Percentiles rank a stretch among this genome's conserved stretches.
Evolutionary conservation across 2,888 invertebrate genomes (phyloP).

Genomic region (Chalcosyrphus nemorum): DNA sequence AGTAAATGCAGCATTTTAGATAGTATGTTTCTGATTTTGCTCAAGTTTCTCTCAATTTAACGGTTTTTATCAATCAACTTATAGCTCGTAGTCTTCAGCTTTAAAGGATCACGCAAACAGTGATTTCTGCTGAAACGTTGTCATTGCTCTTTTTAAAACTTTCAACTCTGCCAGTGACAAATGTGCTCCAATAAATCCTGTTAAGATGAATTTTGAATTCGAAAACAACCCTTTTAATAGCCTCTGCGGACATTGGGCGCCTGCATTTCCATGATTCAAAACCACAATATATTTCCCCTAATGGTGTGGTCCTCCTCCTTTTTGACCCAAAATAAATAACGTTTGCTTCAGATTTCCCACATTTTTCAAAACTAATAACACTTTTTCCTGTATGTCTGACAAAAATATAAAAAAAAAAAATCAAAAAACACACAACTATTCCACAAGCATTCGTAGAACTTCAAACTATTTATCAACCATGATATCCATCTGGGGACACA

Average conservation of each 20-base stretch:
- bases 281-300: slow-evolving; percentile 7
- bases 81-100: too few species aligned
- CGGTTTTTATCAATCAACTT: too few species aligned
- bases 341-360: neutral
- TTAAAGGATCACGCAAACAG: too few species aligned
- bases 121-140: too few species aligned
- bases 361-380: slow-evolving; percentile 38
- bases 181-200: neutral
- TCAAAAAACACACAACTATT: neutral
- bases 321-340: neutral
- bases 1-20: too few species aligned
- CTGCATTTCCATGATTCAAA: neutral
- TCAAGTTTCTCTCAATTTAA: too few species aligned
- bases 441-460: neutral
- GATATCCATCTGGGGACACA: slow-evolving; percentile 39
- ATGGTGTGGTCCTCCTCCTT: neutral
- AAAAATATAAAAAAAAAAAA: too few species aligned
- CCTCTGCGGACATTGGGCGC: neutral
- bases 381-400: neutral
- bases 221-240: neutral
- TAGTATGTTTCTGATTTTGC: too few species aligned
- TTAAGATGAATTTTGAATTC: neutral
- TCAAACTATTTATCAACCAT: slow-evolving; percentile 40
- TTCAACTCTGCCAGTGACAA: too few species aligned
- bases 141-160: too few species aligned